phyloP scores from a whole-genome alignment of 2,113 vertebrate species.

The Atherinomorus stipes region DNA sequence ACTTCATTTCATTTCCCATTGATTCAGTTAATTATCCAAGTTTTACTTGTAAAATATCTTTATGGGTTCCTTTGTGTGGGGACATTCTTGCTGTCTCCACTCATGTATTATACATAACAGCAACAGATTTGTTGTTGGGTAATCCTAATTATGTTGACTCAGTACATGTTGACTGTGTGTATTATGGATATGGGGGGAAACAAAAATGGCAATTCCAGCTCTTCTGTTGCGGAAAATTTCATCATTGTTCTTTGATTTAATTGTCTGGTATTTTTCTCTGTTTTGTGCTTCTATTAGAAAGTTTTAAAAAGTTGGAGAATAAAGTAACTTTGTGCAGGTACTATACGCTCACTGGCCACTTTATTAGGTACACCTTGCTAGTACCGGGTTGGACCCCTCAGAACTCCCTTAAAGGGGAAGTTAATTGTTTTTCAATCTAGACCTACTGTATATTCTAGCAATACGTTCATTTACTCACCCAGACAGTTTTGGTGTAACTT shows the following conservation, averaged over 20 bases:
- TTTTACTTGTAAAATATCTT: slow-evolving; percentile 33
- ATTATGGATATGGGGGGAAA: not conserved
- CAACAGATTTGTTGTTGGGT: slow-evolving; percentile 11
- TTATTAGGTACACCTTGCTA: too few species aligned
- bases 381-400: too few species aligned
- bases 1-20: slow-evolving; percentile 2
- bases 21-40: slow-evolving; percentile 34
- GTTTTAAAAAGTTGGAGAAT: slow-evolving; percentile 1
- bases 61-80: not conserved
- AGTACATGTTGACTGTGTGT: slow-evolving; percentile 12
- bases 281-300: not conserved
- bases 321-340: not conserved
- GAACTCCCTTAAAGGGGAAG: too few species aligned
- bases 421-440: too few species aligned
- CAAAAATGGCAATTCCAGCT: too few species aligned
- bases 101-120: slow-evolving; percentile 44
- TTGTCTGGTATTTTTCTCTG: not conserved
- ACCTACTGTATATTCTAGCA: too few species aligned
- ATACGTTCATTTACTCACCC: too few species aligned
- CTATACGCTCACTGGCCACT: too few species aligned
- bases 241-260: not conserved
- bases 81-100: slow-evolving; percentile 1
- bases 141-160: slow-evolving; percentile 35
- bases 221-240: too few species aligned
- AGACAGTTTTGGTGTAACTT: too few species aligned